Evolutionary conservation across 2,797 vertebrate genomes (phyloP).

Genomic region (Peromyscus attwateri): DNA sequence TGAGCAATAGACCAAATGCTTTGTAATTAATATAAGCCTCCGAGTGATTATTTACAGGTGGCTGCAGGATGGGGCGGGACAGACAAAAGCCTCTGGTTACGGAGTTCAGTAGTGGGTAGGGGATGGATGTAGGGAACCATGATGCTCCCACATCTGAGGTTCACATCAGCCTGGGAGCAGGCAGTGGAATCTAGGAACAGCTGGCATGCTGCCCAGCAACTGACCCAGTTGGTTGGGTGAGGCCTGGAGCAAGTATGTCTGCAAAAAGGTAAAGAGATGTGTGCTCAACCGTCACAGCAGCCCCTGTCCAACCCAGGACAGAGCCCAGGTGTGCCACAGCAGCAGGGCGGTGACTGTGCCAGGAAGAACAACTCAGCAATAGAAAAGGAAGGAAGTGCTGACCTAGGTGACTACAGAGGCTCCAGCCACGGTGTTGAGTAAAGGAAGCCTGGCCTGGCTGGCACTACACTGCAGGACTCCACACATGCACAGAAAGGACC

Average conservation of each 20-base stretch:
- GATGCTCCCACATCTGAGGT: not conserved
- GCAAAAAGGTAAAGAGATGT: not conserved
- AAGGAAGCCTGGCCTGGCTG: not conserved
- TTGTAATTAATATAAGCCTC: too few relatives aligned
- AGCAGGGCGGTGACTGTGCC: not conserved
- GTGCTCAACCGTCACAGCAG: accelerated
- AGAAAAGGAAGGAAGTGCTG: not conserved
- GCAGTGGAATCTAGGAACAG: too few relatives aligned
- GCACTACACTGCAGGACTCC: not conserved
- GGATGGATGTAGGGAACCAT: too few relatives aligned
- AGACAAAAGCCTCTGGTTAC: too few relatives aligned
- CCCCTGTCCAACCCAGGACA: not conserved
- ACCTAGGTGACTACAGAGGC: accelerated
- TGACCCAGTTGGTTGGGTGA: not conserved
- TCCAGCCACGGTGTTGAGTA: not conserved
- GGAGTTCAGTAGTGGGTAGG: not conserved
- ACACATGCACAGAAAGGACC: not conserved
- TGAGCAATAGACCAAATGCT: too few relatives aligned
- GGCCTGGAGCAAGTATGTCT: not conserved
- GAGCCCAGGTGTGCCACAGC: not conserved
- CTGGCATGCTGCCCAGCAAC: accelerated
- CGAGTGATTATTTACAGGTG: too few relatives aligned
- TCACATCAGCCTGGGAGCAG: not conserved
- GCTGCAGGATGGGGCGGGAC: too few relatives aligned
- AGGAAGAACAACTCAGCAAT: not conserved